Conservation (phyloP, 92 coral and sea anemone genomes). For the Ricordea florida region DNA sequence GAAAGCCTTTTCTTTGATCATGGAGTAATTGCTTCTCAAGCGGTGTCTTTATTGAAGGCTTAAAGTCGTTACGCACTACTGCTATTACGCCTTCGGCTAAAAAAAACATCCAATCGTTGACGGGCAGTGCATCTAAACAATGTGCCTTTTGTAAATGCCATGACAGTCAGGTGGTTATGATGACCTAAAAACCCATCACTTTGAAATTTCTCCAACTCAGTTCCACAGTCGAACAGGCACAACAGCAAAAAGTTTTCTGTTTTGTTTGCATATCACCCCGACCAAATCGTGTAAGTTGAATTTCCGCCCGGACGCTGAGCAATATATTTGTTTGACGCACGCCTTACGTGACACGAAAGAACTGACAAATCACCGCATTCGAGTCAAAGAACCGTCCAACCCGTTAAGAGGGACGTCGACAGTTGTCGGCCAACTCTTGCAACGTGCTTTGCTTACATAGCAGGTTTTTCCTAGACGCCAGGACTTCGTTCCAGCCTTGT, state of each 20-base stretch:
- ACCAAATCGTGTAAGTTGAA: too few species aligned
- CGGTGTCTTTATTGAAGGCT: slow-evolving; percentile 25
- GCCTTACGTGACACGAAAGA: slow-evolving; percentile 30
- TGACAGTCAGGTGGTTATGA: background rate
- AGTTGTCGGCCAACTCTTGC: too few species aligned
- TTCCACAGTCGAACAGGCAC: too few species aligned
- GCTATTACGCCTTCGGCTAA: slow-evolving; percentile 11
- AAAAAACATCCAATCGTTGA: slow-evolving; percentile 4
- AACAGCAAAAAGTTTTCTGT: too few species aligned
- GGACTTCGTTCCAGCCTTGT: too few species aligned
- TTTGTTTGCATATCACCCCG: too few species aligned
- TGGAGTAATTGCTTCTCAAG: slow-evolving; percentile 11
- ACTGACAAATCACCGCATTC: background rate
- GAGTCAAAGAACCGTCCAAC: too few species aligned
- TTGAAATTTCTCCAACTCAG: background rate
- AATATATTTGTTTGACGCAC: too few species aligned
- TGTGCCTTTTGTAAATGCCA: background rate
- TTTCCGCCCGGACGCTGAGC: too few species aligned
- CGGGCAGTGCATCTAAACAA: slow-evolving; percentile 2
- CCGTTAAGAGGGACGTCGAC: too few species aligned
- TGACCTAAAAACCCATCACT: background rate
- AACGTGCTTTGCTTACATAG: too few species aligned
- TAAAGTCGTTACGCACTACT: slow-evolving; percentile 17
- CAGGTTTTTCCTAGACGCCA: too few species aligned
- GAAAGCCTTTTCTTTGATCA: background rate